phyloP scores from a whole-genome alignment of 2,888 invertebrate genomes.

The Omphaloscelis lunosa region DNA sequence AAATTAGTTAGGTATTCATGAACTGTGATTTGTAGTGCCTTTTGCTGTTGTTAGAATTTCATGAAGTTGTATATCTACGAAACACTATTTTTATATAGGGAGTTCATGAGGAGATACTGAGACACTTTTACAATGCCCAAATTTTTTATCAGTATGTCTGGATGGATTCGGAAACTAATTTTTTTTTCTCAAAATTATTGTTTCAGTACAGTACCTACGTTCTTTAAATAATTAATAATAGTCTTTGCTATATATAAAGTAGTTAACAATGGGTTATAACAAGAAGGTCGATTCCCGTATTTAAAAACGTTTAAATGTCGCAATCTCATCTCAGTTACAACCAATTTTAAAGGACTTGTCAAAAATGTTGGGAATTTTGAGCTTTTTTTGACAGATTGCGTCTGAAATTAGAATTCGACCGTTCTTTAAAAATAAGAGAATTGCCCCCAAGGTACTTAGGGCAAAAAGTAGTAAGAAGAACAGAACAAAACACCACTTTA shows the following conservation, averaged over 20 bases:
- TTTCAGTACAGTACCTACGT: no score
- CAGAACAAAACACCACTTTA: slow-evolving; percentile 8
- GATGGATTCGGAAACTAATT: no score
- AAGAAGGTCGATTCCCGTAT: neutral
- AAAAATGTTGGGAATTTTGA: neutral
- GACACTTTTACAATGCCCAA: neutral
- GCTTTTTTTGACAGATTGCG: neutral
- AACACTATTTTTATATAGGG: no score
- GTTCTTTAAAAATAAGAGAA: neutral
- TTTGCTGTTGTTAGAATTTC: neutral
- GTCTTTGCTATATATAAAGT: neutral
- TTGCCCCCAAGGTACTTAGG: neutral
- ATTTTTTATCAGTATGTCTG: neutral
- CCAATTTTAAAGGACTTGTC: neutral
- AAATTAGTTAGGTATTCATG: slow-evolving; percentile 31
- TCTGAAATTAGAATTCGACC: no score
- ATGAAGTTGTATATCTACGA: neutral
- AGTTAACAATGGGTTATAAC: neutral
- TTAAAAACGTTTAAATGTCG: neutral
- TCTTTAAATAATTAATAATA: neutral
- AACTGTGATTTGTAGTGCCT: neutral
- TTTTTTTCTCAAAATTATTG: neutral
- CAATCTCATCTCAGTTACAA: neutral
- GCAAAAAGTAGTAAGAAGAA: neutral
- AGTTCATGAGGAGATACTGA: no score